A percentile compares a stretch with the other conserved stretches of the same genome.
These are phyloP conservation scores for Pseudotriccus pelzelni DNA, from an alignment of 2,797 vertebrate genomes.

Conservation along the genomic window DNA sequence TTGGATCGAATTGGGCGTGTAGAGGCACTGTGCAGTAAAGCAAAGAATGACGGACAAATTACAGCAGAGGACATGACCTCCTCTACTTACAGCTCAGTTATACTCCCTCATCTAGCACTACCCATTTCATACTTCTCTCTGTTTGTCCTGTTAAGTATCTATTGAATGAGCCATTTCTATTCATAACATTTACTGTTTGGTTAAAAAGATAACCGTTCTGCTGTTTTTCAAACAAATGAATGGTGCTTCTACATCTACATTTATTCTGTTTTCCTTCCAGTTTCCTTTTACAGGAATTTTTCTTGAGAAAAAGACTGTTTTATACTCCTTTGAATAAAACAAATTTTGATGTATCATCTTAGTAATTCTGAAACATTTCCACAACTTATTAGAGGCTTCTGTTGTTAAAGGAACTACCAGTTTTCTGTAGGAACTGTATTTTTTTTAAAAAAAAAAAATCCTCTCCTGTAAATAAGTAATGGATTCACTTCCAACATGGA, in stretches of 20 bases:
- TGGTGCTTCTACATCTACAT: background rate
- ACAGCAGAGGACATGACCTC: background rate
- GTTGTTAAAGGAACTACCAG: background rate
- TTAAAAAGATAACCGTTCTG: background rate
- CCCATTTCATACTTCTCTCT: background rate
- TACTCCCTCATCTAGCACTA: background rate
- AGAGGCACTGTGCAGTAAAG: background rate
- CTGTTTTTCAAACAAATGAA: background rate
- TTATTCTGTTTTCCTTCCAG: background rate
- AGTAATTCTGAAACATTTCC: background rate
- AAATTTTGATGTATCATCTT: background rate
- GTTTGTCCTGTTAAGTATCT: background rate
- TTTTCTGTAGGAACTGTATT: background rate
- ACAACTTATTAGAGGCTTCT: background rate
- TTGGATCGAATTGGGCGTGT: background rate
- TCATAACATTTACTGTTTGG: background rate
- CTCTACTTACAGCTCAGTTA: background rate
- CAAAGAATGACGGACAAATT: background rate
- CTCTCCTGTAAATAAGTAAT: background rate
- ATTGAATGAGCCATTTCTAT: background rate
- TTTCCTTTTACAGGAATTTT: background rate
- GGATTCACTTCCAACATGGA: background rate
- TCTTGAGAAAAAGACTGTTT: background rate
- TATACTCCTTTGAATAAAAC: background rate
- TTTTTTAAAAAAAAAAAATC: background rate